Conservation (phyloP, 2,888 invertebrate species). For the Ophion ellenae region DNA sequence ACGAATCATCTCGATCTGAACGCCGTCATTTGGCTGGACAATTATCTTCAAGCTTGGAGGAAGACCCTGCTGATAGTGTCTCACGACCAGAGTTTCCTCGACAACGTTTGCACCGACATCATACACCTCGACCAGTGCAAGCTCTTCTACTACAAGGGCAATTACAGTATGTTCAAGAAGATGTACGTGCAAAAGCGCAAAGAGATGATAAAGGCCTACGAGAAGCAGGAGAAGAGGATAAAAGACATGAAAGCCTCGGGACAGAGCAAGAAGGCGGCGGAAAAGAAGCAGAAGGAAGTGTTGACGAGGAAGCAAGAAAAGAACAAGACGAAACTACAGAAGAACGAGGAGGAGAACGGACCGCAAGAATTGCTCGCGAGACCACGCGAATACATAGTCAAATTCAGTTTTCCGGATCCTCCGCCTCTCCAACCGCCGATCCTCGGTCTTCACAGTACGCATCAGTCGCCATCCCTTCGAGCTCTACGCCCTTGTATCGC, state of each 20-base stretch:
- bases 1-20: constrained; percentile 99
- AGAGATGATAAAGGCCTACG: constrained; percentile 98
- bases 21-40: constrained; percentile 99
- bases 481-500: too few relatives aligned
- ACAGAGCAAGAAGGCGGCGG: constrained; percentile 97
- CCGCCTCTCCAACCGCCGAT: constrained; percentile 98
- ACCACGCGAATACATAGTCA: constrained; percentile 98
- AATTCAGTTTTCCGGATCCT: constrained; percentile 98
- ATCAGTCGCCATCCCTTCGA: neutral
- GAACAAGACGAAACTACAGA: constrained; percentile 92
- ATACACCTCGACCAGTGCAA: constrained; percentile 98
- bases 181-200: constrained; percentile 98
- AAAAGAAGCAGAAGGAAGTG: constrained; percentile 96
- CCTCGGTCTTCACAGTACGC: constrained; percentile 94
- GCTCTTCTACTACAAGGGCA: constrained; percentile 98
- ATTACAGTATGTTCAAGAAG: constrained; percentile 99
- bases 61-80: constrained; percentile 99
- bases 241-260: constrained; percentile 97
- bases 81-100: constrained; percentile 99
- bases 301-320: constrained; percentile 97
- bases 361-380: constrained; percentile 93
- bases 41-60: constrained; percentile 99
- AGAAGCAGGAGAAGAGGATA: constrained; percentile 98
- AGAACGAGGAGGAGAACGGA: constrained; percentile 92
- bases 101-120: constrained; percentile 99